Base-by-base conservation (phyloP, 2,797 vertebrate species). In the Poecilia velifera region DNA sequence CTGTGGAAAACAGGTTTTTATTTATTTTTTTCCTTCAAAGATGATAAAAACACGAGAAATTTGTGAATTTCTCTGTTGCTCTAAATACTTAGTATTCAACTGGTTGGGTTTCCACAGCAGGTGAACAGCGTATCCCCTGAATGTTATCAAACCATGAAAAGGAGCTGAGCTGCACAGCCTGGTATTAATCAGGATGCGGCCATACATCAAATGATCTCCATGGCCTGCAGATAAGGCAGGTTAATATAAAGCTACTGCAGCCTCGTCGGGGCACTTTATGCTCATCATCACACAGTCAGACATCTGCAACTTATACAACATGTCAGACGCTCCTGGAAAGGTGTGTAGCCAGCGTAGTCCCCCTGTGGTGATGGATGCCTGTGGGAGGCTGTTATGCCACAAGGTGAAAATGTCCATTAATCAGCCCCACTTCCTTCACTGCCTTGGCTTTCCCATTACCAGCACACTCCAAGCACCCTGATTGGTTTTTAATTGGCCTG, bases 401-500 rank as follows among this genome's bases (percentile, higher is more conserved):
- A 95, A 95, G 96, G 96, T 96, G 95, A 96, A 95, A 93, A 93
- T 92, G 89, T 93, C 94, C 94, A 96, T 96, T 96, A 96, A 96
- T 96, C 95, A 96, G 92, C 80, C 86, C 83, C 87, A 91, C 92
- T 94, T 93, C 92, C 95, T 94, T 93, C 88, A 86, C 88, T 90
- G 91, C 91, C 87, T 78, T 91, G 89, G 94, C 93, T 93, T 96
- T 95, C 95, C 96, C 91, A 95, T 96, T 96, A 96, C 94, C 91
- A 92, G 85, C 87, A 76, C 90, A 88, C 93, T 94, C 93, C 87
- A 87, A 94, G 94, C 93, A 88, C 90, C 95, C 92, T 95, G 95
- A 96, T 96, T 95, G 95, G 93, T 95, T 96, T 96, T 96, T 96
- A 96, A 96, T 96, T 96, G 95, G 94, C 94, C 93, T 90, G 87